Base-by-base conservation (phyloP, 2,113 vertebrate genomes). In the Cyanoliseus patagonus region DNA sequence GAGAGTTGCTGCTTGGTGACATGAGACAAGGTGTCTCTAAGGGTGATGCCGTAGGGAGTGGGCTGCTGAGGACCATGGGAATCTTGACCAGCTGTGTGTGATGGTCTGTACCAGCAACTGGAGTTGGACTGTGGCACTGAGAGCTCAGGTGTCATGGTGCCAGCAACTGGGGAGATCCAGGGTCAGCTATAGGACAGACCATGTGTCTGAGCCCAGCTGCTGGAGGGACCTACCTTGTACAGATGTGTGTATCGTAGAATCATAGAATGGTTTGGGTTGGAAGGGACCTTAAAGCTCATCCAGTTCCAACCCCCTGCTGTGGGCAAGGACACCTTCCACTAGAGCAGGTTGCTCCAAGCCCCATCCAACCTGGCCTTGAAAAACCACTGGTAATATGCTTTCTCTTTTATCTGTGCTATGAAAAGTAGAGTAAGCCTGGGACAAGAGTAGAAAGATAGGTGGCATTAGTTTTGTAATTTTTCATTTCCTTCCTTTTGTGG, bases 401-500 rank as follows among this genome's bases (percentile, higher is more conserved):
- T 61, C 51, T 30, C 3, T 63, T 82, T 67, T 66, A 51, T 73
- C 61, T 62, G 16, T 57, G 18, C 18, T 25, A 57, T 39, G 5
- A 6, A 57, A 83, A 80, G n/a, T 11, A 73, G 37, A 82, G 35
- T 64, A 69, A 85, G 47, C 28, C 62, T 66, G 35, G 31, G 49
- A 77, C 37, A 88, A 63, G 41, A 69, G 63, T 8, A 80, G 63
- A 73, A 87, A 79, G 30, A 63, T 62, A 28, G 4, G 25, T 42
- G 44, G 39, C n/a, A 41, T 41, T n/a, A 35, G 18, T 66, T 13
- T 49, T 7, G 8, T 49, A 49, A 80, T 76, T 90, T 92, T 69
- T 94, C 27, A 33, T 86, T 96, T 96, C 94, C 92, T 97, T 93
- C 84, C 92, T 81, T 92, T 77, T 95, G 61, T 61, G 68, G 51